Conservation (phyloP, 1,140 invertebrate species). For the Penaeus vannamei region DNA sequence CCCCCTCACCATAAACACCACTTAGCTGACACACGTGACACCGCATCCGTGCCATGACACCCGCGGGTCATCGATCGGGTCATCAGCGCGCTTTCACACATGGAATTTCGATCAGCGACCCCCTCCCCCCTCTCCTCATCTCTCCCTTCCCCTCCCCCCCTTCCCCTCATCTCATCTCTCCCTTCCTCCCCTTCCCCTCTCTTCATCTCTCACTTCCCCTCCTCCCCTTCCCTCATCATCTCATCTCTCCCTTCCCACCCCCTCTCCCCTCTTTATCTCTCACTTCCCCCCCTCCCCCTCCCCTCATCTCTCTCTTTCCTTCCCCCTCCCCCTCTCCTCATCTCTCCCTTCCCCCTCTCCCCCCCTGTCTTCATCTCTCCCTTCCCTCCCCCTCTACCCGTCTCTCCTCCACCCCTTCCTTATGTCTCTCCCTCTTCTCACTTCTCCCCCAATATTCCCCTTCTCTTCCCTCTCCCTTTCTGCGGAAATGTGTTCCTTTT, state of each 20-base stretch:
- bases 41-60: background rate
- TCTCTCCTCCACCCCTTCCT: background rate
- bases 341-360: background rate
- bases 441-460: background rate
- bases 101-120: background rate
- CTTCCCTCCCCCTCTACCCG: too few species aligned
- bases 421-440: background rate
- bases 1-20: too few species aligned
- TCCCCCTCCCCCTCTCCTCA: background rate
- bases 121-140: background rate
- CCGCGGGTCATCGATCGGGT: background rate
- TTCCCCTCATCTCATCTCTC: slow-evolving; percentile 12
- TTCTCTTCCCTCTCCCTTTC: too few species aligned
- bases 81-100: background rate
- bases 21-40: too few species aligned
- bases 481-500: background rate
- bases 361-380: too few species aligned
- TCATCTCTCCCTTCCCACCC: background rate
- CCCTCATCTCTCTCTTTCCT: background rate
- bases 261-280: background rate
- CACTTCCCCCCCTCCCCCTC: background rate
- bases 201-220: background rate
- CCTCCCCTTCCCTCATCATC: background rate
- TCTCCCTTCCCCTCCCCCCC: background rate
- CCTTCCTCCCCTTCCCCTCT: too few species aligned